These are phyloP conservation scores for Cinclus mexicanus DNA, from an alignment of 2,113 vertebrate species.

Conservation along the genomic window DNA sequence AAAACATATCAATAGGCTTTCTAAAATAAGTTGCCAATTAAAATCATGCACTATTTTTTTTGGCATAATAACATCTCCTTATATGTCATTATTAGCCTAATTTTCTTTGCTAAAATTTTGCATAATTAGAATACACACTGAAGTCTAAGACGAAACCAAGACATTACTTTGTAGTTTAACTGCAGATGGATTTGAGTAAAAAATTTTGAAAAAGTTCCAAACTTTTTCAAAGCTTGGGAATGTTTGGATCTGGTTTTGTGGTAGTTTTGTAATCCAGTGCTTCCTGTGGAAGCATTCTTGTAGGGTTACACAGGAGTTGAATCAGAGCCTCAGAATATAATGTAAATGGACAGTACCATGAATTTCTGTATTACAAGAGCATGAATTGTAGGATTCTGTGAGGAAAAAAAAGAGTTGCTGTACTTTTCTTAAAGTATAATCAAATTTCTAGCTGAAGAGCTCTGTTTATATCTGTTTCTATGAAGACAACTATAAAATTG, in stretches of 20 bases:
- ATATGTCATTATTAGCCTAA: not conserved
- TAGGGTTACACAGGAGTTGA: not conserved
- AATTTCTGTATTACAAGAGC: not conserved
- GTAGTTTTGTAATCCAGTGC: not conserved
- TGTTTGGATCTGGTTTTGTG: not conserved
- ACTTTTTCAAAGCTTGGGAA: not conserved
- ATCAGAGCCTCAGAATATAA: not conserved
- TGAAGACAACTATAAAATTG: not conserved
- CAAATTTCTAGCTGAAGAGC: not conserved
- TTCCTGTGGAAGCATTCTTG: not conserved
- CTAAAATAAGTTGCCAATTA: not conserved
- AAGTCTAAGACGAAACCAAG: not conserved
- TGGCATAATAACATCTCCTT: not conserved
- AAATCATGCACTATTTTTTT: not conserved
- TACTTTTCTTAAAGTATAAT: not conserved
- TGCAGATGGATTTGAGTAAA: not conserved
- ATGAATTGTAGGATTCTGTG: not conserved
- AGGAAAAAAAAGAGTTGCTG: not conserved
- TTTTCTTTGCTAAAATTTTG: constrained; percentile 19
- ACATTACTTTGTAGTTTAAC: not conserved
- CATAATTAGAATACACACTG: not conserved
- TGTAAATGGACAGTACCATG: not conserved
- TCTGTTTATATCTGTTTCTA: not conserved
- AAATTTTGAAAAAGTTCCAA: not conserved
- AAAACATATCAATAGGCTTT: not conserved